Conservation (phyloP, 2,888 invertebrate species). For the Meta bourneti region DNA sequence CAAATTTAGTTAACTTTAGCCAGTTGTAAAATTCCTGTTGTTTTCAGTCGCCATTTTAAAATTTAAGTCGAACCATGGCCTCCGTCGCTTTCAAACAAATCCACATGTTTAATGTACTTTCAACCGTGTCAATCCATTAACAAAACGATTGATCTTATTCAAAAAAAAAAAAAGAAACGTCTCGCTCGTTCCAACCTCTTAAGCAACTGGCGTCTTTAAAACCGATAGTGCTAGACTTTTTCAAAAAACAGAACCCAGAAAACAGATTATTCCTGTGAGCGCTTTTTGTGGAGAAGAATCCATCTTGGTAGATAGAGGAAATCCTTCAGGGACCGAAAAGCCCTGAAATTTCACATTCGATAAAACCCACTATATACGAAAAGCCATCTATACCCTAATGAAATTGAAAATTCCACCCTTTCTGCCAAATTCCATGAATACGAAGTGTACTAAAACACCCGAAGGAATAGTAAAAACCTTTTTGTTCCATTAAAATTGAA, state of each 20-base stretch:
- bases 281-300: background rate
- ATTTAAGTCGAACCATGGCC: background rate
- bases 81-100: background rate
- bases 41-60: too few relatives aligned
- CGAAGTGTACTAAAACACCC: constrained; percentile 59
- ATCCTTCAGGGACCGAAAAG: background rate
- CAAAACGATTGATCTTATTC: background rate
- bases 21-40: too few relatives aligned
- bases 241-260: background rate
- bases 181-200: background rate
- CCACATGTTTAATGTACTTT: background rate
- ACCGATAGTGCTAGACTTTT: background rate
- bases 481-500: constrained; percentile 65
- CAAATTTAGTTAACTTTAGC: too few relatives aligned
- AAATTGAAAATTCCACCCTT: constrained; percentile 55
- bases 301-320: background rate
- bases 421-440: constrained; percentile 61
- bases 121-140: background rate
- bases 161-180: background rate
- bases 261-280: background rate
- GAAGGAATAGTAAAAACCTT: constrained; percentile 53
- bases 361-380: constrained; percentile 19
- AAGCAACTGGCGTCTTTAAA: background rate
- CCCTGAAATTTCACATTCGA: constrained; percentile 45
- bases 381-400: constrained; percentile 50